A percentile compares a stretch with the other conserved stretches of the same genome.
phyloP scores from a whole-genome alignment of 2,797 vertebrate genomes.

The Sebastes nivosus region DNA sequence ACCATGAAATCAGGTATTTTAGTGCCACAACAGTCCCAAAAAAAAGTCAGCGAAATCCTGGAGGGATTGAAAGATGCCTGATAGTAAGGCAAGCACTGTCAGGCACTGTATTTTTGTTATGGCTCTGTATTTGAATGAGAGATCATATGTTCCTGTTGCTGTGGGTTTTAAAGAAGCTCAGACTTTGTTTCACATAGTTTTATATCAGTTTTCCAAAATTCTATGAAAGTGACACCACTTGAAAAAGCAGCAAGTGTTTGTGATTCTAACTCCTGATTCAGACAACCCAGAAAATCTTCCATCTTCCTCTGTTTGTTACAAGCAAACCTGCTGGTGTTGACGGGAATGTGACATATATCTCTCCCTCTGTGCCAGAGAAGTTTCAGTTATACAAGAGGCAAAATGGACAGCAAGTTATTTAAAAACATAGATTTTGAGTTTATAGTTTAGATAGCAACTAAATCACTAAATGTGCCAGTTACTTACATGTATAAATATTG shows the following conservation, averaged over 20 bases:
- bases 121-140: not conserved
- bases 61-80: not conserved
- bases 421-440: not conserved
- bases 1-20: too few relatives aligned
- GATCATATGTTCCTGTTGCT: not conserved
- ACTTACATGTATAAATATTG: too few relatives aligned
- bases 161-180: not conserved
- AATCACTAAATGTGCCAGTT: too few relatives aligned
- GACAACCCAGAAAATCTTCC: not conserved
- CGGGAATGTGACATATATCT: not conserved
- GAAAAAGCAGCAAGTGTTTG: not conserved
- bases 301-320: not conserved
- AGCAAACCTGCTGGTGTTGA: conserved; percentile 22
- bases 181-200: not conserved
- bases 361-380: not conserved
- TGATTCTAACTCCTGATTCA: not conserved
- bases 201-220: not conserved
- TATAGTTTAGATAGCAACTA: too few relatives aligned
- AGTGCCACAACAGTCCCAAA: too few relatives aligned
- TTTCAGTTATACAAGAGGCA: not conserved
- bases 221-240: not conserved
- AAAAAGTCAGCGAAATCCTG: too few relatives aligned
- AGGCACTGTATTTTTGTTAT: not conserved
- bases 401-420: not conserved
- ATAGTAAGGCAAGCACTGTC: not conserved